A percentile compares a stretch with the other conserved stretches of the same genome.
phyloP scores from a whole-genome alignment of 2,113 vertebrate genomes.

The Amazona guildingii region DNA sequence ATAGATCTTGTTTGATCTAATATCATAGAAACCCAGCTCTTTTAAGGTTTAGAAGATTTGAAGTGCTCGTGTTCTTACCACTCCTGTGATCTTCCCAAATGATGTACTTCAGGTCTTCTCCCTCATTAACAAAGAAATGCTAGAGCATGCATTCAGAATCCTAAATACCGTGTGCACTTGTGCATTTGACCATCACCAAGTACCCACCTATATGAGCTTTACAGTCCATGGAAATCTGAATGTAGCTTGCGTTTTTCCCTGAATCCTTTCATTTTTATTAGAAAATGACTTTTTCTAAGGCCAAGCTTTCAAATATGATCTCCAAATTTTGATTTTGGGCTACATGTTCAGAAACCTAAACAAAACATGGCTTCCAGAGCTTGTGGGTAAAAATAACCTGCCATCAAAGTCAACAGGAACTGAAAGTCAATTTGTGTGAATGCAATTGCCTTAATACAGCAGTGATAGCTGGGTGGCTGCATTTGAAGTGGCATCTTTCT shows the following conservation, averaged over 20 bases:
- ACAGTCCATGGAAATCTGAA: not conserved
- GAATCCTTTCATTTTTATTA: not conserved
- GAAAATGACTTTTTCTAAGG: not conserved
- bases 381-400: not conserved
- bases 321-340: not conserved
- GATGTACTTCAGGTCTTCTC: constrained; percentile 24
- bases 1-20: constrained; percentile 57
- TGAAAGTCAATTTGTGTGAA: not conserved
- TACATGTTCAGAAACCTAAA: not conserved
- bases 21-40: constrained; percentile 49
- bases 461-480: not conserved
- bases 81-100: constrained; percentile 39
- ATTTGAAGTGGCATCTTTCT: not conserved
- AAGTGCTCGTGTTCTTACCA: constrained; percentile 40
- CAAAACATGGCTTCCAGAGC: not conserved
- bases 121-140: not conserved
- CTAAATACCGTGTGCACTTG: not conserved
- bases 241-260: not conserved
- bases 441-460: not conserved
- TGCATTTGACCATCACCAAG: not conserved
- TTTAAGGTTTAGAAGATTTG: constrained; percentile 50
- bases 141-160: not conserved
- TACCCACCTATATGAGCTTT: not conserved
- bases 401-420: not conserved
- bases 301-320: not conserved